Conservation (phyloP, 2,888 invertebrate species). For the Dolomedes plantarius region DNA sequence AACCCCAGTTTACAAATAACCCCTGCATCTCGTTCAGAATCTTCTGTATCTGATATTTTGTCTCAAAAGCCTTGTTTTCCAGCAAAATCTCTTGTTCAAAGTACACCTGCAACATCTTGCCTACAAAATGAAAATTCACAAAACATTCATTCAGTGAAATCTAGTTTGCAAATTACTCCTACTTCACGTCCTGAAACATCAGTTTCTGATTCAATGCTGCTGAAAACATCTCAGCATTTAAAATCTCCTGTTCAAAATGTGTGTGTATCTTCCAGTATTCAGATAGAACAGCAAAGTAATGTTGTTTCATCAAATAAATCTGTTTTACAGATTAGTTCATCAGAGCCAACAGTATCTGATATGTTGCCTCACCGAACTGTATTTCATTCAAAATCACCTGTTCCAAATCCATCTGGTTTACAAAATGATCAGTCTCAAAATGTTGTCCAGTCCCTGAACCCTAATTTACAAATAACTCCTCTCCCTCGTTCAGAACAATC, state of each 20-base stretch:
- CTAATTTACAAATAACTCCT: constrained; percentile 6
- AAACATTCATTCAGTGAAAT: constrained; percentile 24
- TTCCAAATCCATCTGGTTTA: neutral
- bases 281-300: neutral
- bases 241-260: neutral
- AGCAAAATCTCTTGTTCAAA: constrained; percentile 14
- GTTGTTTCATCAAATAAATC: neutral
- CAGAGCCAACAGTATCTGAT: constrained; percentile 36
- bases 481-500: neutral
- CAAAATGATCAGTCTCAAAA: neutral
- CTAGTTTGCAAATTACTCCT: constrained; percentile 12
- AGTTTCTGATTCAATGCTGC: neutral
- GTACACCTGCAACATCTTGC: constrained; percentile 33
- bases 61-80: constrained; percentile 44
- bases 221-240: neutral
- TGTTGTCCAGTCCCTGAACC: constrained; percentile 27
- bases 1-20: constrained; percentile 60
- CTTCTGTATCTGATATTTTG: constrained; percentile 15
- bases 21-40: constrained; percentile 22
- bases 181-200: neutral
- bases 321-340: constrained; percentile 13
- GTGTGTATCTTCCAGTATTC: neutral
- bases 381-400: constrained; percentile 26
- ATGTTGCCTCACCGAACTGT: constrained; percentile 28
- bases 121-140: constrained; percentile 34